phyloP scores from a whole-genome alignment of 2,888 invertebrate genomes.

The Catocala sponsa region DNA sequence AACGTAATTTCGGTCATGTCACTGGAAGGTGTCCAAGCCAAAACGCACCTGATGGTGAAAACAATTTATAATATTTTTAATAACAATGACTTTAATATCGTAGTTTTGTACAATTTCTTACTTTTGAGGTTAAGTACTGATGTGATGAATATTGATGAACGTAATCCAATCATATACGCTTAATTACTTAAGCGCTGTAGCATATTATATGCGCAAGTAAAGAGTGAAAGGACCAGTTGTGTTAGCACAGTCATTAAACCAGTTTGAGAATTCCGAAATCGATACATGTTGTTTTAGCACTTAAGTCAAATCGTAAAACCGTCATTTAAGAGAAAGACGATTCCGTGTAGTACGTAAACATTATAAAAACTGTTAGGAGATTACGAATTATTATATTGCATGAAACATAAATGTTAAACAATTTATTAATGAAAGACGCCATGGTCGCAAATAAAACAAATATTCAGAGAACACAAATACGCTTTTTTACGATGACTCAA shows the following conservation, averaged over 20 bases:
- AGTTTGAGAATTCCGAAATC: conserved; percentile 20
- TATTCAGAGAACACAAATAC: too few species aligned
- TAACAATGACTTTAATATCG: too few species aligned
- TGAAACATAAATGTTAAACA: too few species aligned
- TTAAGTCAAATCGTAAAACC: conserved; percentile 6
- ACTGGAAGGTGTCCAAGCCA: conserved; percentile 33
- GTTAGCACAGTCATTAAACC: conserved; percentile 1
- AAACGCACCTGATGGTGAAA: conserved; percentile 17
- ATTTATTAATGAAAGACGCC: too few species aligned
- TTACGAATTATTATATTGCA: too few species aligned
- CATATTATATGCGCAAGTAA: conserved; percentile 17
- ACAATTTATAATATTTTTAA: background rate
- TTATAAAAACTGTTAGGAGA: background rate
- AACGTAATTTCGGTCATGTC: conserved; percentile 55
- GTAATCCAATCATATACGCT: background rate
- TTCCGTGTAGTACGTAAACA: background rate
- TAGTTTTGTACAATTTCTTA: too few species aligned
- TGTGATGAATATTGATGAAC: background rate
- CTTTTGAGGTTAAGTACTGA: too few species aligned
- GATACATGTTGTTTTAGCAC: conserved; percentile 29
- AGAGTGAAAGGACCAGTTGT: conserved; percentile 10
- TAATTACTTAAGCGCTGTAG: background rate
- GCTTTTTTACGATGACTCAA: too few species aligned
- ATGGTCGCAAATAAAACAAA: too few species aligned
- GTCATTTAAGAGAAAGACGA: background rate